These are phyloP conservation scores for Brachirus orientalis DNA, from an alignment of 2,113 vertebrate genomes.

Conservation along the genomic window DNA sequence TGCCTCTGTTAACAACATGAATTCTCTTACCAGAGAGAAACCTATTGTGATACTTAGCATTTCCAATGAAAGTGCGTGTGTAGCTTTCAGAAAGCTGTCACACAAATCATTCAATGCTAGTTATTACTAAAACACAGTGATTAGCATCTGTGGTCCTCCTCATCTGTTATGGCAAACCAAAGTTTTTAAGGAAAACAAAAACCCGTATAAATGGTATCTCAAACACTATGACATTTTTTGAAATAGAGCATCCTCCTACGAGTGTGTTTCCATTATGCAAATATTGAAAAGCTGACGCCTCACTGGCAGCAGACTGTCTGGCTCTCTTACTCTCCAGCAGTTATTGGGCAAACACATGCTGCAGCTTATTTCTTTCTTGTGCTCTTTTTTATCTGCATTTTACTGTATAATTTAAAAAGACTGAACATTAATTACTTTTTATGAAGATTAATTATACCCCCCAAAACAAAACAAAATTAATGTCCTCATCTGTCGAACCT, in stretches of 20 bases:
- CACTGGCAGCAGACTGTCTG: constrained; percentile 53
- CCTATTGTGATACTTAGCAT: not conserved
- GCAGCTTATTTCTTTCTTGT: constrained; percentile 1
- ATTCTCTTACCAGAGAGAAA: not conserved
- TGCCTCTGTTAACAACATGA: not conserved
- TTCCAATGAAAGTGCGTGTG: not conserved
- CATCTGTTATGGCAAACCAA: not conserved
- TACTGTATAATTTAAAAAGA: not conserved
- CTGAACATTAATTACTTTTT: not conserved
- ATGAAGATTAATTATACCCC: not conserved
- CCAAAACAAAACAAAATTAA: not conserved
- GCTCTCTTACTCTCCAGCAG: constrained; percentile 9
- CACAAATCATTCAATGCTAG: not conserved
- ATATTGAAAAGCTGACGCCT: constrained; percentile 23
- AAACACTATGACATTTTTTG: constrained; percentile 8
- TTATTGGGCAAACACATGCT: constrained; percentile 6
- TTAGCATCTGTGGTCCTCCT: constrained; percentile 19
- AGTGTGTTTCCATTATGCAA: not conserved
- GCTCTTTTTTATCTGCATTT: constrained; percentile 3
- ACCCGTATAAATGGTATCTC: not conserved
- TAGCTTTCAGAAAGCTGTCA: not conserved
- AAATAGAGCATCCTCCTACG: not conserved
- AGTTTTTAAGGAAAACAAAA: not conserved
- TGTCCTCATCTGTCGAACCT: constrained; percentile 9
- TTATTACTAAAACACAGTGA: constrained; percentile 18